Conservation (phyloP, 2,888 invertebrate genomes). For the Lithophane leautieri region DNA sequence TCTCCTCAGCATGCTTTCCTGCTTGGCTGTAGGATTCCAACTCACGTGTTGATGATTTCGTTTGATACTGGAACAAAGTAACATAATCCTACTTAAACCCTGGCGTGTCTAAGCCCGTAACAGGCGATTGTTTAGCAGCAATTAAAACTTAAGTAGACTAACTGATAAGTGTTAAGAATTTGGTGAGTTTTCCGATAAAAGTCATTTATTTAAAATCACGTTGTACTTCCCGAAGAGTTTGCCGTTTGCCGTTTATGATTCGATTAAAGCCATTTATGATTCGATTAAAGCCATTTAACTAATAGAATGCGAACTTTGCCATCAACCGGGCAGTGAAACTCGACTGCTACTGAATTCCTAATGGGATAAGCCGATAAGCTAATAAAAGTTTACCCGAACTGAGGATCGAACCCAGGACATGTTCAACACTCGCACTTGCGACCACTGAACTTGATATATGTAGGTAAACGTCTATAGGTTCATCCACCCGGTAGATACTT, state of each 20-base stretch:
- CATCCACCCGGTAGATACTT: not conserved
- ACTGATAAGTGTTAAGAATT: constrained; percentile 8
- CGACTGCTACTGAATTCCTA: too few relatives aligned
- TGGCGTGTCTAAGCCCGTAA: constrained; percentile 4
- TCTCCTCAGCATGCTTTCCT: constrained; percentile 94
- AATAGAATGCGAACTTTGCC: not conserved
- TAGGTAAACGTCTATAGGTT: too few relatives aligned
- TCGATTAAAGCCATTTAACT: not conserved
- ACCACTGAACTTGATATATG: not conserved
- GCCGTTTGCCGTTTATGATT: too few relatives aligned
- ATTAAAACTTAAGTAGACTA: constrained; percentile 15
- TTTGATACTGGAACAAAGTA: constrained; percentile 87
- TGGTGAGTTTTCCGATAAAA: not conserved
- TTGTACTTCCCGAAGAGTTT: not conserved
- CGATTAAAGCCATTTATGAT: not conserved
- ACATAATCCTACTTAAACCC: constrained; percentile 13
- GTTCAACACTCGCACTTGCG: not conserved
- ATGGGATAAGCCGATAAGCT: not conserved
- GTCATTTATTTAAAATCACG: not conserved
- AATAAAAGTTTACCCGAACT: not conserved
- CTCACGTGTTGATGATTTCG: constrained; percentile 92
- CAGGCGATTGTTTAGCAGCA: constrained; percentile 19
- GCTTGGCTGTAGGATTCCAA: constrained; percentile 94
- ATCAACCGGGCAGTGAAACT: too few relatives aligned
- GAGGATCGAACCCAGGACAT: not conserved